A percentile compares a stretch with the other conserved stretches of the same genome.
Evolutionary conservation across 2,888 invertebrate species (phyloP).

Genomic region (Xylocampa areola): DNA sequence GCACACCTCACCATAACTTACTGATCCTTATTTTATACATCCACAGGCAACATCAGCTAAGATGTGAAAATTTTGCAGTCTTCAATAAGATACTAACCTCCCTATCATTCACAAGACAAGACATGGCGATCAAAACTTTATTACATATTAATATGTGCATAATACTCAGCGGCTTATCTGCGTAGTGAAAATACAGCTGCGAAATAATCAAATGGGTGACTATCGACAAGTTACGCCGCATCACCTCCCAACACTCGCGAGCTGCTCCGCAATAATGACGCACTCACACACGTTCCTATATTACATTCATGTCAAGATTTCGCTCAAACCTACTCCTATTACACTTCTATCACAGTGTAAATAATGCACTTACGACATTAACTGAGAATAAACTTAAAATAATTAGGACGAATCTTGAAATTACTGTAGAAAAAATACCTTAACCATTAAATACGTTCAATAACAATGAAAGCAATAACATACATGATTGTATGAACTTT

Average conservation of each 20-base stretch:
- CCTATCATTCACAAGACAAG: constrained; percentile 80
- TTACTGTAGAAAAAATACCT: constrained; percentile 61
- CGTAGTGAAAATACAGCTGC: constrained; percentile 23
- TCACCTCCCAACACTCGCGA: neutral
- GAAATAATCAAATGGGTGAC: neutral
- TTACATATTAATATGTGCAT: constrained; percentile 51
- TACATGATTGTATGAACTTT: constrained; percentile 64
- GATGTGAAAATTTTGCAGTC: constrained; percentile 86
- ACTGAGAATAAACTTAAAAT: constrained; percentile 72
- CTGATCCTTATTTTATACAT: constrained; percentile 73
- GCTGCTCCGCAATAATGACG: constrained; percentile 23
- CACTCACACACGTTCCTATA: constrained; percentile 56
- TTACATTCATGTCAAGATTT: constrained; percentile 82
- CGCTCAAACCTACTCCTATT: constrained; percentile 81
- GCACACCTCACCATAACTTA: constrained; percentile 63
- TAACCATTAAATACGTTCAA: constrained; percentile 53
- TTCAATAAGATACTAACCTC: constrained; percentile 84
- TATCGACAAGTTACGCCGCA: neutral
- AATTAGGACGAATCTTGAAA: constrained; percentile 71
- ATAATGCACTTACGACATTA: constrained; percentile 87
- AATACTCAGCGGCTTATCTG: constrained; percentile 37
- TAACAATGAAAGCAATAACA: constrained; percentile 65
- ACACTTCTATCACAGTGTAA: constrained; percentile 89
- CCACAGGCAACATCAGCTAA: constrained; percentile 81
- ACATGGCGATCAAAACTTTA: constrained; percentile 74